Evolutionary conservation across 1,140 invertebrate species (phyloP), one percentile per base, ranked within the genome.

Genomic region (Drosophila biarmipes): DNA sequence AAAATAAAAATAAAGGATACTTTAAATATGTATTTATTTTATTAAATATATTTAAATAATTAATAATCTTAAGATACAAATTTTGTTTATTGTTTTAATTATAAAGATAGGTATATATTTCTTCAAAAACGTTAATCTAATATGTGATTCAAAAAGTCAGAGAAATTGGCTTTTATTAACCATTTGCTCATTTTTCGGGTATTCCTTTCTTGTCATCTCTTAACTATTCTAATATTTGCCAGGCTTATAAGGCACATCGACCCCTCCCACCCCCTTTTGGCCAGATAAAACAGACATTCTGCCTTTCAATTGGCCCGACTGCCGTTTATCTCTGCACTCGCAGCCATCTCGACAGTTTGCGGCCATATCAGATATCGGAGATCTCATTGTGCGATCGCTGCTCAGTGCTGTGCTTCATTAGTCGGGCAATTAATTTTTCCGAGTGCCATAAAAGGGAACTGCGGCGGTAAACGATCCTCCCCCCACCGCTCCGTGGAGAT

Each of bases 371-470:
- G n/a, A 45, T 72, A 69, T 84, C 75, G 43, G n/a, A 63, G 57
- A 84, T 84, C 61, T 58, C 37, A 75, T 78, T 79, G 64, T 62
- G 52, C 31, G 67, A 73, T 54, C 73, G 38, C 51, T 62, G 57
- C 63, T 74, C 68, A 57, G 19, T 43, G 68, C 37, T 54, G 61
- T 63, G 81, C 81, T 85, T 85, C 78, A 81, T 85, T 87, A 86
- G 84, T 76, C 54, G 79, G 71, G 73, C 79, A 82, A 86, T 89
- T 89, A 89, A 87, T 86, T 86, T 86, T 40, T 54, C 15, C 54
- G 51, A 55, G 57, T 37, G 73, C 80, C 80, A 61, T 86, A 80
- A 77, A 85, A 61, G 80, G 75, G 73, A 46, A 54, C 53, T 24
- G 59, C 52, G 63, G 59, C 59, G 46, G 63, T 64, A 64, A 67